Conservation (phyloP, 2,113 vertebrate genomes). For the Corydoras sp. region DNA sequence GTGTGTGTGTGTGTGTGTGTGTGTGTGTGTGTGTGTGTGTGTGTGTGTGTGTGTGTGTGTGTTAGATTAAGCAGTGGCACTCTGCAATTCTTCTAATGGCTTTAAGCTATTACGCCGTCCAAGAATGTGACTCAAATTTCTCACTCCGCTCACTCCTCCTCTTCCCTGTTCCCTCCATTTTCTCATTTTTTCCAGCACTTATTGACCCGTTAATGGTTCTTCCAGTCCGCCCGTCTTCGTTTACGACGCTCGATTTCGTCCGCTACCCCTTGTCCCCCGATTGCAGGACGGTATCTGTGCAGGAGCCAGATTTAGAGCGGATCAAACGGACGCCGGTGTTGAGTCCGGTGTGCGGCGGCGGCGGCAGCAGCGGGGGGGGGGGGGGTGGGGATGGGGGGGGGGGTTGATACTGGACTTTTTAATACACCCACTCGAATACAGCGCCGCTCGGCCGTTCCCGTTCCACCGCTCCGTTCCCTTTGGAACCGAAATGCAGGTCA, state of each 20-base stretch:
- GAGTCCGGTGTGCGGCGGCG: neutral
- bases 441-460: conserved; percentile 39
- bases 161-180: conserved; percentile 26
- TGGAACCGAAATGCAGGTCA: neutral
- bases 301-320: conserved; percentile 9
- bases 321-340: neutral
- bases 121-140: conserved; percentile 64
- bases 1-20: conserved; percentile 33
- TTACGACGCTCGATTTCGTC: neutral
- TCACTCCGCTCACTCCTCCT: conserved; percentile 52
- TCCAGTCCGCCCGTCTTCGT: conserved; percentile 12
- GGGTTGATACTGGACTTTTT: conserved; percentile 4
- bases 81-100: conserved; percentile 62
- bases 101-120: conserved; percentile 45
- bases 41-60: conserved; percentile 29
- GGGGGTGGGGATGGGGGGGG: too few relatives aligned
- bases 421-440: conserved; percentile 23
- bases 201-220: conserved; percentile 37
- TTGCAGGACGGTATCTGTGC: neutral
- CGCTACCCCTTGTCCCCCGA: conserved; percentile 5
- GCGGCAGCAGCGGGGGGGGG: neutral
- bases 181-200: conserved; percentile 20
- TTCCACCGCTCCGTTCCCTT: conserved; percentile 18
- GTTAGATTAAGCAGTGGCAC: conserved; percentile 29
- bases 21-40: conserved; percentile 29